phyloP scores from a whole-genome alignment of 1,140 invertebrate genomes.

The Lordiphosa collinella region DNA sequence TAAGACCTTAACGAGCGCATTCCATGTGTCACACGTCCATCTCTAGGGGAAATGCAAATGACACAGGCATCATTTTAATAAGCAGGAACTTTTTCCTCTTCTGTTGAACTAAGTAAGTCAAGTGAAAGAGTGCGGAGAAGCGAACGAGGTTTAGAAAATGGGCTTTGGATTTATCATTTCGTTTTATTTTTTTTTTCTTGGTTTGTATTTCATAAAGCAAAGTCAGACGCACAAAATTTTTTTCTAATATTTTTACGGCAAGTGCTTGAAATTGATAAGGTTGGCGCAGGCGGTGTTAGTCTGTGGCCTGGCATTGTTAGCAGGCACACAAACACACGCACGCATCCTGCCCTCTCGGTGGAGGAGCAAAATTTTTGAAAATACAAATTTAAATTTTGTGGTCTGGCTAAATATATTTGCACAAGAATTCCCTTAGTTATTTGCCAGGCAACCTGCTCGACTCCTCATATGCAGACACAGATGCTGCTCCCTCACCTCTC shows the following conservation, averaged over 20 bases:
- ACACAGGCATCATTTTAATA: slow-evolving; percentile 67
- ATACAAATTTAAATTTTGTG: slow-evolving; percentile 69
- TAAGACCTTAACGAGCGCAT: too few species aligned
- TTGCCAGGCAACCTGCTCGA: background rate
- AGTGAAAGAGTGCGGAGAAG: slow-evolving; percentile 35
- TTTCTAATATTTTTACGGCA: slow-evolving; percentile 61
- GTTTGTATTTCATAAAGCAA: slow-evolving; percentile 27
- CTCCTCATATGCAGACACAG: slow-evolving; percentile 11
- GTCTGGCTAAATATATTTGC: slow-evolving; percentile 60
- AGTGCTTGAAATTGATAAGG: slow-evolving; percentile 75
- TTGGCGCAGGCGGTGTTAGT: slow-evolving; percentile 26
- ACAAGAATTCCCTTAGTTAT: background rate
- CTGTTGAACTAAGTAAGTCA: slow-evolving; percentile 68
- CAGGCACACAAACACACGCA: slow-evolving; percentile 17
- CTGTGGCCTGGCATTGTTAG: slow-evolving; percentile 49
- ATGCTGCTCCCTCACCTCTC: slow-evolving; percentile 12
- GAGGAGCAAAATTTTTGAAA: slow-evolving; percentile 21
- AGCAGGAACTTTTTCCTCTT: slow-evolving; percentile 32
- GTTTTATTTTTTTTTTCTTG: slow-evolving; percentile 8
- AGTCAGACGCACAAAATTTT: slow-evolving; percentile 25
- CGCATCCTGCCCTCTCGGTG: background rate
- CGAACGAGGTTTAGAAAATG: slow-evolving; percentile 3
- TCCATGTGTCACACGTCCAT: background rate
- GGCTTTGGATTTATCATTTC: slow-evolving; percentile 3
- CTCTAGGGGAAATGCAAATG: slow-evolving; percentile 50